These are phyloP conservation scores for Epinephelus coioides DNA, from an alignment of 2,797 vertebrate species.

Conservation along the genomic window DNA sequence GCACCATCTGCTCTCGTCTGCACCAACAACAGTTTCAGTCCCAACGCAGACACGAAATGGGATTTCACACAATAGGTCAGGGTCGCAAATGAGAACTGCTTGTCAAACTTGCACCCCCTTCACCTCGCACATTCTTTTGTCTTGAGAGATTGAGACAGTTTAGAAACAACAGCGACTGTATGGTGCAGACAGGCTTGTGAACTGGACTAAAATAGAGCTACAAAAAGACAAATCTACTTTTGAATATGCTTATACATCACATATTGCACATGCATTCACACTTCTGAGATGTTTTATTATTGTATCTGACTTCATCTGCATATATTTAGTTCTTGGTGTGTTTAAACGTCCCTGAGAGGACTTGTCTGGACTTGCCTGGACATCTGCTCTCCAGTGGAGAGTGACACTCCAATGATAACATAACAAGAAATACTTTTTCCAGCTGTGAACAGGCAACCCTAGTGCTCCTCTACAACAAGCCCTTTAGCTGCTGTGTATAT, in stretches of 20 bases:
- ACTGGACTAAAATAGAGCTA: background rate
- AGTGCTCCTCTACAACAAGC: constrained; percentile 8
- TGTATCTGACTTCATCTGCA: background rate
- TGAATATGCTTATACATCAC: background rate
- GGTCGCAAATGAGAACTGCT: constrained; percentile 1
- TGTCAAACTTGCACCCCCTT: constrained; percentile 10
- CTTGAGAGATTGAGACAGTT: constrained; percentile 8
- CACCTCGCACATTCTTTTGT: background rate
- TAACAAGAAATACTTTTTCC: constrained; percentile 21
- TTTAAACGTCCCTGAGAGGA: constrained; percentile 12
- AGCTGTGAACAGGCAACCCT: constrained; percentile 4
- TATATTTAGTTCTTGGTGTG: constrained; percentile 1
- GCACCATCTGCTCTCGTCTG: constrained; percentile 9
- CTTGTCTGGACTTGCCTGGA: constrained; percentile 35
- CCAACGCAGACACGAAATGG: constrained; percentile 8
- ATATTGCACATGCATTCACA: background rate
- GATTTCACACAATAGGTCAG: constrained; percentile 11
- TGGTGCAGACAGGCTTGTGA: background rate
- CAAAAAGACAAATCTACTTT: background rate
- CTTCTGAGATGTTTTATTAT: background rate
- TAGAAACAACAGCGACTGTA: background rate
- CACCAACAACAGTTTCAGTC: constrained; percentile 1
- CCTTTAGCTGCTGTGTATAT: background rate
- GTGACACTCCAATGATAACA: background rate
- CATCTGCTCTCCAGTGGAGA: constrained; percentile 18